Evolutionary conservation across 2,113 vertebrate species (phyloP).

Genomic region (Epinephelus cyanopodus): DNA sequence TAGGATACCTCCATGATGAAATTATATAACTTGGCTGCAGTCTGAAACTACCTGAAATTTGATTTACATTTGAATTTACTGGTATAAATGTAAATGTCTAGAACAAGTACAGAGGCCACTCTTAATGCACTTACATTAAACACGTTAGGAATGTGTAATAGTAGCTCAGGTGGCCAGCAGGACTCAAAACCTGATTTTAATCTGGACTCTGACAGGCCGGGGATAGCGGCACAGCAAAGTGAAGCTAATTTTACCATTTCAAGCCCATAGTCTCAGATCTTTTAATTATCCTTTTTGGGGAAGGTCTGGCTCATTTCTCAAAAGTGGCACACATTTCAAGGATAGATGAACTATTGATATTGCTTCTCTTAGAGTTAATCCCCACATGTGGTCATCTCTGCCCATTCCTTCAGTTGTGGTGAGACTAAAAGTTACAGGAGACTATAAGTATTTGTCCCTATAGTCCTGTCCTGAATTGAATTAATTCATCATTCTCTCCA

Average conservation of each 20-base stretch:
- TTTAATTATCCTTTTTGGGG: conserved; percentile 75
- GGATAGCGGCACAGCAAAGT: conserved; percentile 53
- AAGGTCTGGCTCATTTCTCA: conserved; percentile 75
- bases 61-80: neutral
- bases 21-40: neutral
- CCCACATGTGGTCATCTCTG: conserved; percentile 66
- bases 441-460: conserved; percentile 77
- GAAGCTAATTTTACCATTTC: conserved; percentile 70
- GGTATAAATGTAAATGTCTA: neutral
- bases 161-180: conserved; percentile 17
- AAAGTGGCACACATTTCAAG: conserved; percentile 77
- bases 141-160: conserved; percentile 3
- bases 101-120: neutral
- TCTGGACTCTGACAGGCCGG: conserved; percentile 22
- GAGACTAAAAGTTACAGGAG: conserved; percentile 68
- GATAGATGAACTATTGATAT: conserved; percentile 79
- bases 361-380: conserved; percentile 66
- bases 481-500: conserved; percentile 79
- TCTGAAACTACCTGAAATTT: neutral
- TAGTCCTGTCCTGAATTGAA: conserved; percentile 81
- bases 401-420: conserved; percentile 41
- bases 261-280: conserved; percentile 53
- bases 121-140: neutral
- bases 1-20: neutral
- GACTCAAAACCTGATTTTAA: conserved; percentile 46